A percentile compares a stretch with the other conserved stretches of the same genome.
These are phyloP conservation scores for Eupsittula cactorum DNA, from an alignment of 2,113 vertebrate species.

Conservation along the genomic window DNA sequence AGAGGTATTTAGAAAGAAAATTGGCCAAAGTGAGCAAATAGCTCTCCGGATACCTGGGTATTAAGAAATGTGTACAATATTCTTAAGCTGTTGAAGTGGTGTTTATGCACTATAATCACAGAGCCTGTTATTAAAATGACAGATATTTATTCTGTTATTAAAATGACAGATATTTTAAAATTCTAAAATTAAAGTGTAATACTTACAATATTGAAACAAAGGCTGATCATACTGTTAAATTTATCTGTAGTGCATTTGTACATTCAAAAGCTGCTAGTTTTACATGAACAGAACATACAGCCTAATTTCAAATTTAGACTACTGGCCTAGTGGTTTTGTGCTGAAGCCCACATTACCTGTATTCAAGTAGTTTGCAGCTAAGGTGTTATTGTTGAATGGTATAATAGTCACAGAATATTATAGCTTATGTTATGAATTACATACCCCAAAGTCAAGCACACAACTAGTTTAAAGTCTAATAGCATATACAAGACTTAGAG, in stretches of 20 bases:
- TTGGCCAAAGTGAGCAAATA: background rate
- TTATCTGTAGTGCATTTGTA: background rate
- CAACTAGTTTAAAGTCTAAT: background rate
- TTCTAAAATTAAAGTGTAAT: background rate
- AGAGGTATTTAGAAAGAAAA: background rate
- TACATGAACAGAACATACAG: background rate
- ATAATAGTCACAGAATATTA: accelerated
- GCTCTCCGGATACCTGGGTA: background rate
- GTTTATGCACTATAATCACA: background rate
- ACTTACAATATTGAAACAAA: background rate
- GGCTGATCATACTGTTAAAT: background rate
- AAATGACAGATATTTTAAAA: background rate
- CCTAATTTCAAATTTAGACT: background rate
- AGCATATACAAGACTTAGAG: accelerated
- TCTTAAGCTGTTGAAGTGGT: background rate
- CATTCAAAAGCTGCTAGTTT: background rate
- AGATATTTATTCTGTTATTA: background rate
- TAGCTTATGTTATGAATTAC: too few species aligned
- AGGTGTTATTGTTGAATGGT: background rate
- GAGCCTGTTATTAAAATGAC: background rate
- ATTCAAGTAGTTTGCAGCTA: background rate
- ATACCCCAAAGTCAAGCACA: background rate
- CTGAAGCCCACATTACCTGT: too few species aligned
- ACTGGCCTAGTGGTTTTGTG: background rate
- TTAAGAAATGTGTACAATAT: background rate